Evolutionary conservation across 2,113 vertebrate genomes (phyloP).

Genomic region (Ondatra zibethicus): DNA sequence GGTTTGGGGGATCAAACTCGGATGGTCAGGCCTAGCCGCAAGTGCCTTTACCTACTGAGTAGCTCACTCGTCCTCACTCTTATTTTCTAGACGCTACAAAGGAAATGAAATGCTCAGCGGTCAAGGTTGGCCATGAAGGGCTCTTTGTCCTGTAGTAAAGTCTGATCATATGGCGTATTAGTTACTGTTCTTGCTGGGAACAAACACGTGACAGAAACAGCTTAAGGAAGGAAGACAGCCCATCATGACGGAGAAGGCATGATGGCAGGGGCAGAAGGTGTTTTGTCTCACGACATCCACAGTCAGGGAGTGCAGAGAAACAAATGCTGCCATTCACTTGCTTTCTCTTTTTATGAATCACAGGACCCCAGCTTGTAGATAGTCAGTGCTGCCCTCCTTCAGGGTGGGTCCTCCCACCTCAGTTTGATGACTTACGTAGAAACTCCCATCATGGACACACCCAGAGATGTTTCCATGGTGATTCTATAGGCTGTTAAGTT

Average conservation of each 20-base stretch:
- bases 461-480: neutral
- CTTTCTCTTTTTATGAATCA: neutral
- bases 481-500: neutral
- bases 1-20: neutral
- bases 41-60: neutral
- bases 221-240: neutral
- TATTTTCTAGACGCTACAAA: neutral
- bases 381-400: neutral
- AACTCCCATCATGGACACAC: neutral
- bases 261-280: neutral
- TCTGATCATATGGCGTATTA: neutral
- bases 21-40: neutral
- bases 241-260: neutral
- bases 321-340: accelerated
- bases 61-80: neutral
- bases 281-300: neutral
- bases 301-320: neutral
- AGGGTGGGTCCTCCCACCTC: neutral
- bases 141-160: accelerated
- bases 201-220: neutral
- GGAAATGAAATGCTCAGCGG: neutral
- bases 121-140: neutral
- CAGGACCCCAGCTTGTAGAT: neutral
- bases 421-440: too few relatives aligned
- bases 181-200: neutral